phyloP scores from a whole-genome alignment of 2,888 invertebrate genomes.

The Adela reaumurella region DNA sequence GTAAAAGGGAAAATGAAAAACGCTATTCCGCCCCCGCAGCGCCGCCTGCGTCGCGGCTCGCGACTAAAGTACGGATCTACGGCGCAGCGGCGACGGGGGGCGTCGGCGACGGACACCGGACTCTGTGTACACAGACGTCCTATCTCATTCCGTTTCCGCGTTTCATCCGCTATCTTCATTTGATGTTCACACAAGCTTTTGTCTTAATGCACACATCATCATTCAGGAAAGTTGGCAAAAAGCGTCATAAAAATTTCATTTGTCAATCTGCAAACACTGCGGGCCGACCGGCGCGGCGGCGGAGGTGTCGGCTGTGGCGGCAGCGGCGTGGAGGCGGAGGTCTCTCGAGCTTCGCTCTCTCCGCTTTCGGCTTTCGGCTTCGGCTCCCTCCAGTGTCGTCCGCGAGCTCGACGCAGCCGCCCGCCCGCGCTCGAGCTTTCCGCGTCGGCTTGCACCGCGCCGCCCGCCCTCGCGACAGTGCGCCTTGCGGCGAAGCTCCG shows the following conservation, averaged over 20 bases:
- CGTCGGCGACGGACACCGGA: neutral
- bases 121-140: constrained; percentile 12
- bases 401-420: neutral
- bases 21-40: neutral
- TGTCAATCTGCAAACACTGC: constrained; percentile 31
- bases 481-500: constrained; percentile 22
- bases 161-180: constrained; percentile 32
- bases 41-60: too few species aligned
- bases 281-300: constrained; percentile 6
- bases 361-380: neutral
- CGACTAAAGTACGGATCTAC: too few species aligned
- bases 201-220: constrained; percentile 11
- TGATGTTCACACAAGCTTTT: neutral
- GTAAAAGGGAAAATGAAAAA: neutral
- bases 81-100: too few species aligned
- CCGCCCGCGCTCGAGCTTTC: constrained; percentile 16
- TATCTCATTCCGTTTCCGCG: constrained; percentile 45
- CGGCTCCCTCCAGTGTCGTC: neutral
- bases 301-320: neutral
- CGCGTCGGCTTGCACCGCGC: constrained; percentile 40
- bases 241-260: constrained; percentile 36
- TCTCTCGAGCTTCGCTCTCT: neutral
- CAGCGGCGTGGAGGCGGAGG: neutral
- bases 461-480: constrained; percentile 24
- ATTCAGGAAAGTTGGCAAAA: constrained; percentile 24